Evolutionary conservation across 30 jellyfish, hydroid and myxozoan species (phyloP).

Genomic region (Aurelia aurita): DNA sequence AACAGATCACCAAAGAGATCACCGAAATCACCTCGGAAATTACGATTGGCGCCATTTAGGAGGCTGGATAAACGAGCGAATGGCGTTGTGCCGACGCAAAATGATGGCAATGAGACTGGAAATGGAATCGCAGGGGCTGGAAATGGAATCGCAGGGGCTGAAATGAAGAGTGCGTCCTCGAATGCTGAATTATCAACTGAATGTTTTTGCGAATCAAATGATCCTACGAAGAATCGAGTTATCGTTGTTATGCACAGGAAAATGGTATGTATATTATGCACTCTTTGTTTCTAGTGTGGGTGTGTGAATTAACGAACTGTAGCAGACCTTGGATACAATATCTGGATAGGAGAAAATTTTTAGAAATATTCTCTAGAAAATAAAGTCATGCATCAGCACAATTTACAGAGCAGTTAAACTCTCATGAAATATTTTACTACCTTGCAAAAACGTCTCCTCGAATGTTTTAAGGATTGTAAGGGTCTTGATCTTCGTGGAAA

Average conservation of each 20-base stretch:
- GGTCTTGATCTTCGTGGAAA: too few relatives aligned
- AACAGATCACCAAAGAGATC: slow-evolving; percentile 24
- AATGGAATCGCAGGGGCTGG: slow-evolving; percentile 3
- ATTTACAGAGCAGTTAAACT: too few relatives aligned
- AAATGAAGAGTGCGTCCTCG: slow-evolving; percentile 17
- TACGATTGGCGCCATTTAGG: slow-evolving; percentile 31
- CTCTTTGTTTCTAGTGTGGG: too few relatives aligned
- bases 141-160: neutral
- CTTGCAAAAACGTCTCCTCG: too few relatives aligned
- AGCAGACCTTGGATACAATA: too few relatives aligned
- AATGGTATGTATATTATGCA: slow-evolving; percentile 62
- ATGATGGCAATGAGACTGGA: neutral
- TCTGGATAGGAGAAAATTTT: too few relatives aligned
- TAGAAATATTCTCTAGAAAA: too few relatives aligned
- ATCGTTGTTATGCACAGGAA: slow-evolving; percentile 88
- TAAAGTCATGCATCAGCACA: too few relatives aligned
- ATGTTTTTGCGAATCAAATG: slow-evolving; percentile 23
- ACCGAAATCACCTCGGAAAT: slow-evolving; percentile 41
- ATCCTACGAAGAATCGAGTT: slow-evolving; percentile 22
- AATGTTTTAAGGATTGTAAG: too few relatives aligned
- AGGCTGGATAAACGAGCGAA: slow-evolving; percentile 38
- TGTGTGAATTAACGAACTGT: too few relatives aligned
- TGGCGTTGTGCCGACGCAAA: slow-evolving; percentile 65
- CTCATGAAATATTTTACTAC: too few relatives aligned
- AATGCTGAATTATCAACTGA: slow-evolving; percentile 52